phyloP scores from a whole-genome alignment of 2,113 vertebrate genomes.

The Pseudonaja textilis region DNA sequence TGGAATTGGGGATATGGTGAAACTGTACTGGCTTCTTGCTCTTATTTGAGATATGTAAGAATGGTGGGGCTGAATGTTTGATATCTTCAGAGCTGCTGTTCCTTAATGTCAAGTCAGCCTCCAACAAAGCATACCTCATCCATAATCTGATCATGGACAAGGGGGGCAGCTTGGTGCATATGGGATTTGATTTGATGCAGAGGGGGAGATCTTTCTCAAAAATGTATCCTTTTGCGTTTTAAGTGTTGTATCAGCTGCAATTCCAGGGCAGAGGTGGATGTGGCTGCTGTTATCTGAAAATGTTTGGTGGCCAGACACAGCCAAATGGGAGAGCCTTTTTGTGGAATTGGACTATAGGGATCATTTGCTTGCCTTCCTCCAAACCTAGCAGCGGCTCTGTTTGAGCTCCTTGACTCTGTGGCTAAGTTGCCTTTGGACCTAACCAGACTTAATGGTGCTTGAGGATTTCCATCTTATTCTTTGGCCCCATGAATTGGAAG shows the following conservation, averaged over 20 bases:
- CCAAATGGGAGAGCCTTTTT: not conserved
- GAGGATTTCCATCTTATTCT: not conserved
- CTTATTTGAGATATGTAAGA: not conserved
- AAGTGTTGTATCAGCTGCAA: not conserved
- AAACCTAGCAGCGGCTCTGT: not conserved
- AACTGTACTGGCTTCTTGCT: not conserved
- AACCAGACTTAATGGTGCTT: not conserved
- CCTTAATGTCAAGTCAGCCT: not conserved
- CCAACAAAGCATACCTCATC: not conserved
- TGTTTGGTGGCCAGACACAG: not conserved
- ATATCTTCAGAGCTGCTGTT: not conserved
- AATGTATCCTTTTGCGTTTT: not conserved
- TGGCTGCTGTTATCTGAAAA: not conserved
- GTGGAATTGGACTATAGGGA: not conserved
- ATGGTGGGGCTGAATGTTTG: not conserved
- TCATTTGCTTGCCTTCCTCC: not conserved
- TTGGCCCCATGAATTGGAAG: not conserved
- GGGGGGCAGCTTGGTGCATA: not conserved
- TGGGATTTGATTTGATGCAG: not conserved
- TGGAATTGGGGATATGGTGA: not conserved
- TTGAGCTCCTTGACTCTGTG: not conserved
- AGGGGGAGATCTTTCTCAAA: not conserved
- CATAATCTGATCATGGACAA: not conserved
- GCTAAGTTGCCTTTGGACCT: not conserved
- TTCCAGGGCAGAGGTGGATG: not conserved